Base-by-base conservation (phyloP, 2,888 invertebrate genomes). In the Chouioia cunea region DNA sequence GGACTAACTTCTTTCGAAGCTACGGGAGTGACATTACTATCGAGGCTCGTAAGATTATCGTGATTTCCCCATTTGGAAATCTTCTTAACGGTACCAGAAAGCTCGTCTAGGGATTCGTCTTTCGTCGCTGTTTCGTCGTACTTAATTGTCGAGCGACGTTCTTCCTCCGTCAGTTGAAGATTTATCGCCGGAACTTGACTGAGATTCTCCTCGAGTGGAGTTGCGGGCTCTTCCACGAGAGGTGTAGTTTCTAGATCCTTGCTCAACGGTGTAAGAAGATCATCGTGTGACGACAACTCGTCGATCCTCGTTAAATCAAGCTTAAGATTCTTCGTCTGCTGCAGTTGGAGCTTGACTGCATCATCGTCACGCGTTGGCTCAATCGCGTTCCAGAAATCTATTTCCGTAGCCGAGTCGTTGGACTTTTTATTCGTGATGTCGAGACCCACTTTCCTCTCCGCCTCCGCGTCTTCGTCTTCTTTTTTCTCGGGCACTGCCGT, bases 341-440 rank as follows among this genome's bases (percentile, higher is more conserved):
- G 69, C 12, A 53, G 64, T 14, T 52, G 44, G n/a, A 48, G 62
- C 15, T 6, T 54, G 23, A 50, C 4, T 20, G 52, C 20, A 48
- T 53, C 48, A 58, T 53, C 59, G 27, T 8, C 27, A 57, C n/a
- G 57, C 54, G 66, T 65, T 70, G 59, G 64, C 44, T 73, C 71
- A 70, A 83, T 83, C 76, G 83, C 82, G 63, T 79, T 83, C 82
- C 83, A 85, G 75, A 85, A 85, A 74, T 85, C 85, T 67, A 85
- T 81, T 65, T 80, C 82, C 47, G 79, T 66, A 71, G 14, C n/a
- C 44, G 15, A 3, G 36, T 6, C 36, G 6, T 48, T 47, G 43
- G 68, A 59, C 69, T 68, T 68, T 67, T 71, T 64, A 53, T 63
- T 66, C 48, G 59, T 56, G 20, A 47, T 53, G 43, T n/a, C 65